Conservation (phyloP, 2,888 invertebrate species). For the Andrena dorsata region DNA sequence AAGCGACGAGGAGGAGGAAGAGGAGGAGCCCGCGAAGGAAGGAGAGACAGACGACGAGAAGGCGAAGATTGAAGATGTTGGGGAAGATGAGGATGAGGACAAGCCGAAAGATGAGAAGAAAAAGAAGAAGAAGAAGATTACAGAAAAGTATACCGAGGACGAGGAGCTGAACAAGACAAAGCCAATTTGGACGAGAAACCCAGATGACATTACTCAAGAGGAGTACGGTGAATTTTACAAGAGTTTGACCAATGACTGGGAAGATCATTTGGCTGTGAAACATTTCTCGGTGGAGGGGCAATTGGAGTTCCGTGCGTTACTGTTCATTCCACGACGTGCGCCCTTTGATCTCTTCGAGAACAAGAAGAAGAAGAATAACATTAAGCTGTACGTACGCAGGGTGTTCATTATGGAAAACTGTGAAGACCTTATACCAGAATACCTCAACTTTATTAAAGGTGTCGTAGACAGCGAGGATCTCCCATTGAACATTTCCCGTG, state of each 20-base stretch:
- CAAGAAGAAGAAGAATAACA: slow-evolving; percentile 99
- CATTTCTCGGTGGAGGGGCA: slow-evolving; percentile 98
- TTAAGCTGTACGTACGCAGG: slow-evolving; percentile 98
- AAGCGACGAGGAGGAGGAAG: slow-evolving; percentile 97
- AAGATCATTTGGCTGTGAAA: slow-evolving; percentile 98
- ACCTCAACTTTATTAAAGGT: slow-evolving; percentile 97
- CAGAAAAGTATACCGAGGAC: slow-evolving; percentile 98
- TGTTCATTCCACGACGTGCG: slow-evolving; percentile 96
- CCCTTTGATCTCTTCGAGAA: slow-evolving; percentile 99
- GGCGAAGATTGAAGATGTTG: slow-evolving; percentile 90
- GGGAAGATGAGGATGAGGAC: slow-evolving; percentile 87
- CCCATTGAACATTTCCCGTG: slow-evolving; percentile 99
- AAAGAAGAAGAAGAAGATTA: slow-evolving; percentile 98
- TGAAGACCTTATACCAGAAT: slow-evolving; percentile 99
- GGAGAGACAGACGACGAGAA: slow-evolving; percentile 89
- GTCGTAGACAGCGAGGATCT: slow-evolving; percentile 99
- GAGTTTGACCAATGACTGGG: slow-evolving; percentile 98
- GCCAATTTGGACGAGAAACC: slow-evolving; percentile 98
- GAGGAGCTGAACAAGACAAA: slow-evolving; percentile 99
- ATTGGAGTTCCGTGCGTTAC: slow-evolving; percentile 96
- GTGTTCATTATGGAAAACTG: slow-evolving; percentile 99
- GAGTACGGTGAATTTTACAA: slow-evolving; percentile 99
- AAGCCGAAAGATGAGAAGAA: slow-evolving; percentile 90
- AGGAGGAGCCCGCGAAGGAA: slow-evolving; percentile 89
- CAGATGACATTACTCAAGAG: slow-evolving; percentile 97